phyloP scores from a whole-genome alignment of 1,140 invertebrate species.

The Scaptomyza hsui region DNA sequence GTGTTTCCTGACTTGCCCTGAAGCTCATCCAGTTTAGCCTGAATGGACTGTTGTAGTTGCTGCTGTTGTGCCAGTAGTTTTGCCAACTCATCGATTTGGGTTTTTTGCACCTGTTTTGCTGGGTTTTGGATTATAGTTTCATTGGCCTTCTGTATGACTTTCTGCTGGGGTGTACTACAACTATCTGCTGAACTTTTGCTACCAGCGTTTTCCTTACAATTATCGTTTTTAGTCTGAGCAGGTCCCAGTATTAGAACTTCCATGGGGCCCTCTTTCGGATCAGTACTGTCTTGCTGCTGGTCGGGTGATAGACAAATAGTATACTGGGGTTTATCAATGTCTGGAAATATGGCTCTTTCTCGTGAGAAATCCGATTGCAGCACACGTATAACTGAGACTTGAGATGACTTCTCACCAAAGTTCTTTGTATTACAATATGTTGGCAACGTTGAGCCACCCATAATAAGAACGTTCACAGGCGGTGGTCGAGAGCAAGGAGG shows the following conservation, averaged over 20 bases:
- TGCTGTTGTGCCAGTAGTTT: constrained; percentile 44
- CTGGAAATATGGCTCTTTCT: constrained; percentile 37
- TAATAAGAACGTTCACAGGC: constrained; percentile 54
- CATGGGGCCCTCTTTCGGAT: constrained; percentile 5
- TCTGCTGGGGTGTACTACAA: not conserved
- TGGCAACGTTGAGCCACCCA: constrained; percentile 30
- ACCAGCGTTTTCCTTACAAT: not conserved
- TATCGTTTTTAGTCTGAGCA: not conserved
- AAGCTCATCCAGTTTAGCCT: constrained; percentile 50
- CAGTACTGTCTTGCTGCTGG: not conserved
- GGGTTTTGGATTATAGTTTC: not conserved
- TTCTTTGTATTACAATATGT: constrained; percentile 2
- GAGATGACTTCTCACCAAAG: not conserved
- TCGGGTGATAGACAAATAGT: constrained; percentile 32
- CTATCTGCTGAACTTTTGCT: not conserved
- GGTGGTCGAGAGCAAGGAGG: not conserved
- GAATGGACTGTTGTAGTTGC: constrained; percentile 47
- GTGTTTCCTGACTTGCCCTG: constrained; percentile 1
- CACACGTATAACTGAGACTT: constrained; percentile 42
- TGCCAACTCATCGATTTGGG: constrained; percentile 45
- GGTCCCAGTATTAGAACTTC: constrained; percentile 31
- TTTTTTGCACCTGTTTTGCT: constrained; percentile 20
- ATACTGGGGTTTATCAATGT: constrained; percentile 47
- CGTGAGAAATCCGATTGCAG: constrained; percentile 45
- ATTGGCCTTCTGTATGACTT: not conserved